Base-by-base conservation (phyloP, 2,113 vertebrate species). In the Pollimyrus isidori region DNA sequence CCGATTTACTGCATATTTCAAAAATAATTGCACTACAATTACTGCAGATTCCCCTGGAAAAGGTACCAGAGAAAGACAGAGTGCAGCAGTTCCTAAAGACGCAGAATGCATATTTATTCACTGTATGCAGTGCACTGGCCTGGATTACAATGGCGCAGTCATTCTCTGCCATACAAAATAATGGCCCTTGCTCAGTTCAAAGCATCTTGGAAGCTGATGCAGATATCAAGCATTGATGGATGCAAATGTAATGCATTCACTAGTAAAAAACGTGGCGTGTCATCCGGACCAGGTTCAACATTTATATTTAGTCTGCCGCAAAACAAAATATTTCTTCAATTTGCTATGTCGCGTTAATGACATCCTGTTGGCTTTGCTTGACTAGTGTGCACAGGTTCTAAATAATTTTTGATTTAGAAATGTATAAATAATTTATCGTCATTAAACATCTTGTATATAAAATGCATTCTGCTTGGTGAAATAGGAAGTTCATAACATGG, bases 1-100 rank as follows among this genome's bases (percentile, higher is more conserved):
- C 49, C 49, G 46, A 46, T 7, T 7, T 46, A 46, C 46, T 48
- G 46, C 50, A 42, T 2, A 26, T 87, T 2, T 39, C 7, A 76
- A 3, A 26, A 86, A 4, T 26, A 80, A 17, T 7, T 76, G 4
- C 30, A 46, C 7, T 69, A 52, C 26, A 76, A 65, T 11, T 89
- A 87, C 84, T 89, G 62, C 89, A 89, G 84, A 89, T 76, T 89
- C 50, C 89, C 26, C 48, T 76, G 48, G 58, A 49, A 85, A 35
- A 76, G 26, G 5, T 76, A n/a, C 30, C 26, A 1, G 3, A 10
- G 11, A 76, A 1, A 39, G 35, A 80, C 30, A 5, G 0, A 58
- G 87, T 42, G 48, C 89, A 46, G 30, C 46, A 52, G 84, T 4
- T 46, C 15, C 11, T 39, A 19, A 62, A 21, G n/a, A 86, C 15